Percentiles rank a stretch among this genome's conserved stretches.
phyloP scores from a whole-genome alignment of 2,113 vertebrate species.

The Emydura subglobosa region DNA sequence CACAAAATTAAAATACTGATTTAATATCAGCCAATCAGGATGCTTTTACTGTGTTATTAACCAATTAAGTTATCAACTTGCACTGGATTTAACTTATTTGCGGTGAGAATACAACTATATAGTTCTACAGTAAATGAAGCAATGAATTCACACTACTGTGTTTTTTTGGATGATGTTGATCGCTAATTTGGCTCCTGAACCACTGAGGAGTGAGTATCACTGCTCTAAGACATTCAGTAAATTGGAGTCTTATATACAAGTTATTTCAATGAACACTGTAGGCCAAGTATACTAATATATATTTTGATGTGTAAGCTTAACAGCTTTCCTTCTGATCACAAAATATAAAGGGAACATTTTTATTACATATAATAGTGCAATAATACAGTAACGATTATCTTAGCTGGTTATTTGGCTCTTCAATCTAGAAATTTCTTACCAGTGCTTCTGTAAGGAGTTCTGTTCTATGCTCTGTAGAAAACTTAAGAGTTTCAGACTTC shows the following conservation, averaged over 20 bases:
- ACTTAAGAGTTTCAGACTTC: slow-evolving; percentile 98
- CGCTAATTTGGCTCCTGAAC: background rate
- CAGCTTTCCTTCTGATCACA: background rate
- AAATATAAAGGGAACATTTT: background rate
- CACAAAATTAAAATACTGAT: background rate
- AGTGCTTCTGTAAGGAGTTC: slow-evolving; percentile 98
- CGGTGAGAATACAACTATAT: background rate
- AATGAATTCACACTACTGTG: background rate
- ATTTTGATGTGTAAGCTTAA: background rate
- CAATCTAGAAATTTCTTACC: slow-evolving; percentile 80
- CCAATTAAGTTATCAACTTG: background rate
- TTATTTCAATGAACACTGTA: background rate
- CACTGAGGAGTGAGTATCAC: background rate
- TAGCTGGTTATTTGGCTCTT: background rate
- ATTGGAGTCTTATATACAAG: background rate
- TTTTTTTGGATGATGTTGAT: too few species aligned
- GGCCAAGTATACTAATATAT: background rate
- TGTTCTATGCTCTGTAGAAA: slow-evolving; percentile 98
- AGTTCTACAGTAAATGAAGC: background rate
- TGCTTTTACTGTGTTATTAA: background rate
- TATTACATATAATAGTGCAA: background rate
- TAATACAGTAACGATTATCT: background rate
- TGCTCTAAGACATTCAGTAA: background rate
- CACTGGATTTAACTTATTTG: background rate
- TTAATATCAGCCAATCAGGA: background rate